Conservation (phyloP, 2,888 invertebrate genomes). For the Agrochola litura region DNA sequence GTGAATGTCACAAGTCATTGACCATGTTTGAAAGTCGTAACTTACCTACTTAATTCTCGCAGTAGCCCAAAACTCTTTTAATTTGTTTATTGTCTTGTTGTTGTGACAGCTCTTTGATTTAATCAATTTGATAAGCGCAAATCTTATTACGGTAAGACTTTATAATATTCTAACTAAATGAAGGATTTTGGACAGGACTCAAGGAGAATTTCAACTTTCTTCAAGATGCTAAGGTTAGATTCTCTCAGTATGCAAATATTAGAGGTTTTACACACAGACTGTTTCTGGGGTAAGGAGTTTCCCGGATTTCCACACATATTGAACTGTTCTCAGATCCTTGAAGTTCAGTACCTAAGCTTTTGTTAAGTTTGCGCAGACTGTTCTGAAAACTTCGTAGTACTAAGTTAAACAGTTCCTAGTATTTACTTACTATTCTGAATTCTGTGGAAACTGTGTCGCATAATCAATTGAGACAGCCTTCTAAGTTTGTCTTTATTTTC, state of each 20-base stretch:
- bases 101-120: conserved; percentile 19
- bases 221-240: conserved; percentile 2
- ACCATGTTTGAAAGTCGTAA: neutral
- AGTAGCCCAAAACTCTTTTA: neutral
- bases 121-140: neutral
- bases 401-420: conserved; percentile 12
- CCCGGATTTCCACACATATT: conserved; percentile 27
- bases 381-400: neutral
- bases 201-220: neutral
- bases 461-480: neutral
- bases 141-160: conserved; percentile 12
- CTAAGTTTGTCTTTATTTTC: neutral
- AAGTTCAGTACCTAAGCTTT: conserved; percentile 32
- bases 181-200: neutral
- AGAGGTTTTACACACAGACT: conserved; percentile 2
- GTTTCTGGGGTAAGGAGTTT: neutral
- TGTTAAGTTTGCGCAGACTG: conserved; percentile 18
- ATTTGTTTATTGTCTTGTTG: neutral
- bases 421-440: conserved; percentile 16
- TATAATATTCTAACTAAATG: conserved; percentile 11
- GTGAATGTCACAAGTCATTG: conserved; percentile 1
- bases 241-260: conserved; percentile 36
- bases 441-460: conserved; percentile 1
- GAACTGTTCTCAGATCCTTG: conserved; percentile 23
- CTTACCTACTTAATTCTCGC: conserved; percentile 17